Base-by-base conservation (phyloP, 1,140 invertebrate genomes). In the Anastrepha ludens region DNA sequence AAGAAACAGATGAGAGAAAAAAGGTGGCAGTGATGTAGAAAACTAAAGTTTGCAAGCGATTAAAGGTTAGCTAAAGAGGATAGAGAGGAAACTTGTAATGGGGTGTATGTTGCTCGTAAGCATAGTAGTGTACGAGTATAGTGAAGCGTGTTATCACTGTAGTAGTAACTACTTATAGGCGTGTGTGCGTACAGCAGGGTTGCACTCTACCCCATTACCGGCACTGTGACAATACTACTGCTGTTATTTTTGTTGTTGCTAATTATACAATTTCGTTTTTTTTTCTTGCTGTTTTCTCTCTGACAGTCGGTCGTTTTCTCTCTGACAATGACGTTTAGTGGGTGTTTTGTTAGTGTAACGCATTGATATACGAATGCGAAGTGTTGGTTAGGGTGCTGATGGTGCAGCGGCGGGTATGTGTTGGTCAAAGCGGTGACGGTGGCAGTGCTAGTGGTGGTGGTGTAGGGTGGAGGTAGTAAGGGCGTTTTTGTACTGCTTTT, bases 191-290 rank as follows among this genome's bases (percentile, higher is more conserved):
- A 50, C 6, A 3, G 15, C 41, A 74, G 67, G 67, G 67, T 74
- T 74, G 67, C 39, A 17, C 67, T 74, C 41, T 13, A 74, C 41
- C 67, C 41, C 39, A 39, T 47, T 44, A 47, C 67, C 67, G 67
- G 44, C 67, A 47, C 20, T 20, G 7, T 5, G 47, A 81, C 47
- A 81, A 74, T n/a, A 29, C 4, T 55, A 20, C 55, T 20, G 74
- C n/a, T 55, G 7, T 81, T 17, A 15, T 13, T 81, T 20, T 81
- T 55, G 47, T 81, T 81, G 47, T 81, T 81, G 74, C 41, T 81
- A 20, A 55, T 55, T 55, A 55, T 81, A 55, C n/a, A 55, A 55
- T 81, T 41, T 67, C n/a, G 8, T 50, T 81, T 6, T 62, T 62
- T 17, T 17, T 62, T 62, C 44, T 55, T 55, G 74, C 7, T 50